Percentiles rank a stretch among this genome's conserved stretches.
phyloP scores from a whole-genome alignment of 2,113 vertebrate species.

The Campylorhamphus procurvoides region DNA sequence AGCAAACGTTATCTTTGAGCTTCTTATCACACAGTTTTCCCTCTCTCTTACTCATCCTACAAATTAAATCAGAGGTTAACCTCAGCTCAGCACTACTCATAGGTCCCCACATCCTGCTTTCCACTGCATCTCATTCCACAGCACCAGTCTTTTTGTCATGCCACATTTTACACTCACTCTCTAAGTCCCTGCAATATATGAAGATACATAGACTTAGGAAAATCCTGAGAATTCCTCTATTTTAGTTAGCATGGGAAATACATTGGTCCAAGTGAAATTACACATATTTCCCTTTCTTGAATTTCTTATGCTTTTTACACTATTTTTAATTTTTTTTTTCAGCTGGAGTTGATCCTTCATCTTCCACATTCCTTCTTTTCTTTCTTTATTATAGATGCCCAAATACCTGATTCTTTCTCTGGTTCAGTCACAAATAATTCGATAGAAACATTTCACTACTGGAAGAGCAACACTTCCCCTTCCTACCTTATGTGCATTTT shows the following conservation, averaged over 20 bases:
- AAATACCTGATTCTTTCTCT: not conserved
- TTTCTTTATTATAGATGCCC: not conserved
- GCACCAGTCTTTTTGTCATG: not conserved
- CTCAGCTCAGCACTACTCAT: not conserved
- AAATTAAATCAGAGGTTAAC: constrained; percentile 3
- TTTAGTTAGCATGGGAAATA: not conserved
- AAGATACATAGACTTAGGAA: not conserved
- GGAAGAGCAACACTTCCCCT: not conserved
- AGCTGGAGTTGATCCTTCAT: not conserved
- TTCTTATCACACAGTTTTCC: not conserved
- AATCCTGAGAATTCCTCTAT: not conserved
- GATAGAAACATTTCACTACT: not conserved
- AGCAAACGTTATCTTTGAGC: not conserved
- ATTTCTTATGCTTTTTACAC: not conserved
- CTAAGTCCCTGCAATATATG: not conserved
- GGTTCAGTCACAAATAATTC: not conserved
- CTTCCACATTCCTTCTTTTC: not conserved
- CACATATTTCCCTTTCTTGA: not conserved
- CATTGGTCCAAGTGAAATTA: rapidly evolving
- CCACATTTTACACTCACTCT: not conserved
- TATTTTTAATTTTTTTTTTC: not conserved
- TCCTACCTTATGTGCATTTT: not conserved
- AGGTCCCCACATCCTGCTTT: not conserved
- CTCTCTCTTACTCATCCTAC: not conserved
- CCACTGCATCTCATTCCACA: not conserved